These are phyloP conservation scores for Phthorimaea operculella DNA, from an alignment of 1,140 invertebrate genomes.

Conservation along the genomic window DNA sequence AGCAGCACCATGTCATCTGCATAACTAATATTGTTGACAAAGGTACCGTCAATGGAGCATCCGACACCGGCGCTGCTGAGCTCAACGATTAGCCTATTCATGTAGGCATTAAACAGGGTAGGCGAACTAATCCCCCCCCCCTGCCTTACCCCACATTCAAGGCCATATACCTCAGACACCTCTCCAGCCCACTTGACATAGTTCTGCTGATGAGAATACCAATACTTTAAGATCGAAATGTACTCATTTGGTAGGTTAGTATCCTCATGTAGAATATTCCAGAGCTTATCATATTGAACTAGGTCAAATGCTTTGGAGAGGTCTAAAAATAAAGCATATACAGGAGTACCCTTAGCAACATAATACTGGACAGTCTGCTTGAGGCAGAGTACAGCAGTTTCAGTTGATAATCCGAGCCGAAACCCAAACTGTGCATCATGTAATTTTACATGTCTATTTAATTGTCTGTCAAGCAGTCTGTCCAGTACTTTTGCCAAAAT, in stretches of 20 bases:
- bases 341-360: background rate
- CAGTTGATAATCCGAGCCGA: background rate
- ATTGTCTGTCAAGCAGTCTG: background rate
- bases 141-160: conserved; percentile 6
- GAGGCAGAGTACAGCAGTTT: background rate
- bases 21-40: background rate
- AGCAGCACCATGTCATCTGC: background rate
- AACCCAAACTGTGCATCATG: conserved; percentile 5
- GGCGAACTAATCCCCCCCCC: background rate
- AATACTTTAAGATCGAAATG: background rate
- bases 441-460: background rate
- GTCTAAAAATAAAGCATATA: conserved; percentile 2
- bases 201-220: background rate
- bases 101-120: background rate
- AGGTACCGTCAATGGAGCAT: background rate
- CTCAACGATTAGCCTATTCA: background rate
- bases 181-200: background rate
- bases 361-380: background rate
- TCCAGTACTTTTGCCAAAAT: conserved; percentile 6
- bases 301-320: background rate
- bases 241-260: background rate
- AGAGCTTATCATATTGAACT: background rate
- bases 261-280: background rate
- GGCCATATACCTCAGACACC: background rate
- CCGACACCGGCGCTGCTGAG: background rate